phyloP scores from a whole-genome alignment of 2,113 vertebrate species.

The Cavia aperea region DNA sequence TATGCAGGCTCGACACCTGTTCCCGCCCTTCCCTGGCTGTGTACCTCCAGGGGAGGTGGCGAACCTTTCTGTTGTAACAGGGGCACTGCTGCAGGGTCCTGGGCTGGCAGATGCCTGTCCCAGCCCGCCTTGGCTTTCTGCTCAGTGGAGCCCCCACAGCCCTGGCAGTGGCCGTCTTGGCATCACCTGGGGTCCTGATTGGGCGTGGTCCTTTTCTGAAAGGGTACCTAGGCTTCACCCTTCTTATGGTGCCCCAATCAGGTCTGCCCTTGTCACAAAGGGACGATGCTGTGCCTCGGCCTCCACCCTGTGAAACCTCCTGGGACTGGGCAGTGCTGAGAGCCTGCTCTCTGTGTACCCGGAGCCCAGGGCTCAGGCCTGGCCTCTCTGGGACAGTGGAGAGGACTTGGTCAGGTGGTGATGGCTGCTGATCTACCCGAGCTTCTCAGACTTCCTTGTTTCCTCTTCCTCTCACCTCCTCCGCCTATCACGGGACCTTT shows the following conservation, averaged over 20 bases:
- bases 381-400: background rate
- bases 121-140: background rate
- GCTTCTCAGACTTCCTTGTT: background rate
- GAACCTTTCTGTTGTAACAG: background rate
- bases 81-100: background rate
- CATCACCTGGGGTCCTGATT: background rate
- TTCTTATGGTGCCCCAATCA: fast-evolving
- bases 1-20: too few relatives aligned
- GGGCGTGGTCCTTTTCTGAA: background rate
- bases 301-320: fast-evolving
- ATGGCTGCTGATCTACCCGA: background rate
- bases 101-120: background rate
- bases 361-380: background rate
- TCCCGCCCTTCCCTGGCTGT: background rate
- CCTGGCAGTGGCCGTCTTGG: background rate
- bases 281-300: fast-evolving
- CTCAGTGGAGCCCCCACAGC: background rate
- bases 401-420: background rate
- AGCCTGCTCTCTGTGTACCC: fast-evolving
- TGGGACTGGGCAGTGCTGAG: fast-evolving
- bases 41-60: background rate
- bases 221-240: background rate
- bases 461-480: too few relatives aligned
- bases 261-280: background rate
- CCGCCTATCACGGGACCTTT: background rate